These are phyloP conservation scores for Carollia perspicillata DNA, from an alignment of 2,113 vertebrate species.

Conservation along the genomic window DNA sequence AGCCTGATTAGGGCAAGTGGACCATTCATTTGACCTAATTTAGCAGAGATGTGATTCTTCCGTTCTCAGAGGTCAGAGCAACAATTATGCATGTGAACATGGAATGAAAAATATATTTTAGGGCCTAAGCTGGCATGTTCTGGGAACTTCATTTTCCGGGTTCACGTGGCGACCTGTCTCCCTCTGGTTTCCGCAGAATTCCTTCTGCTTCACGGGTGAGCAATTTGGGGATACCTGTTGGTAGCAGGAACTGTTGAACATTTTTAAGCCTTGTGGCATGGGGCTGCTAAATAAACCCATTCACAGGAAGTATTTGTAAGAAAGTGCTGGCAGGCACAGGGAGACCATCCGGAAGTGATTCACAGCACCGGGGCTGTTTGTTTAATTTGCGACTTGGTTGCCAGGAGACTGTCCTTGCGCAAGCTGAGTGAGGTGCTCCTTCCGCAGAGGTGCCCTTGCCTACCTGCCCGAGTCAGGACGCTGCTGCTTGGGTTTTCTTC, in stretches of 20 bases:
- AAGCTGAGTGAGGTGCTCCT: not conserved
- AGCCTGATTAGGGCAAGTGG: not conserved
- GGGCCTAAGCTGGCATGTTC: not conserved
- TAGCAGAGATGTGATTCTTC: not conserved
- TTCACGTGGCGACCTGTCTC: not conserved
- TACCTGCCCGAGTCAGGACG: not conserved
- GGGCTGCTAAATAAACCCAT: slow-evolving; percentile 42
- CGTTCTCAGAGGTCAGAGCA: not conserved
- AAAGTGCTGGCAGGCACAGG: slow-evolving; percentile 48
- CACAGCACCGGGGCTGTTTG: slow-evolving; percentile 62
- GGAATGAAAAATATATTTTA: slow-evolving; percentile 5
- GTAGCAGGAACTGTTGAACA: not conserved
- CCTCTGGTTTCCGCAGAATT: not conserved
- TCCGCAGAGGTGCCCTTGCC: not conserved
- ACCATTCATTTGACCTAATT: not conserved
- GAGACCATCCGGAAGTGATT: slow-evolving; percentile 74
- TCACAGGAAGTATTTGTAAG: slow-evolving; percentile 53
- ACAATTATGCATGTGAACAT: not conserved
- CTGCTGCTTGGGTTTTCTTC: not conserved
- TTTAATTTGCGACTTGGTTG: slow-evolving; percentile 61
- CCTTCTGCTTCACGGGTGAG: not conserved
- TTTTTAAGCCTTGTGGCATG: not conserved
- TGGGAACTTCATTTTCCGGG: not conserved
- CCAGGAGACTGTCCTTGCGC: slow-evolving; percentile 58
- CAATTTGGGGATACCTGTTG: not conserved